Percentiles rank a stretch among this genome's conserved stretches.
These are phyloP conservation scores for Crossaster papposus DNA, from an alignment of 53 echinoderm and acorn worm species.

Conservation along the genomic window DNA sequence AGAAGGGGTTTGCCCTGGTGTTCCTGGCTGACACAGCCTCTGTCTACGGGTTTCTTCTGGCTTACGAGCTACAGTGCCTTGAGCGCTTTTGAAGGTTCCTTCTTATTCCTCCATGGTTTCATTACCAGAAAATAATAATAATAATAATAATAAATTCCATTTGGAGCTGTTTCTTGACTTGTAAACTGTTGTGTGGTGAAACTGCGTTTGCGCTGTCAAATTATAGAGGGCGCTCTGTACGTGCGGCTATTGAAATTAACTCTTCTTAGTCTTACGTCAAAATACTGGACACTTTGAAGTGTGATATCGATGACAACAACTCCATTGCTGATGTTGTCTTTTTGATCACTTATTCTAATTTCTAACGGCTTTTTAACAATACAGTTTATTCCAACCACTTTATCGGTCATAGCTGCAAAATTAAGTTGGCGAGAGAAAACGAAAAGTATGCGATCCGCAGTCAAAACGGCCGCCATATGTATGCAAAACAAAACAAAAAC, in stretches of 20 bases:
- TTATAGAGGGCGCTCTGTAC: not conserved
- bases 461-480: conserved; percentile 36
- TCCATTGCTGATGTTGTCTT: conserved; percentile 58
- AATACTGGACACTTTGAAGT: conserved; percentile 64
- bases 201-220: not conserved
- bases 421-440: not conserved
- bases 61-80: too few relatives aligned
- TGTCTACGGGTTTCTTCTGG: too few relatives aligned
- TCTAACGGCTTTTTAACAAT: conserved; percentile 60
- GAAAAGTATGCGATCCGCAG: not conserved
- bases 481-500: not conserved
- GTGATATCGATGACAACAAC: conserved; percentile 71
- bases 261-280: conserved; percentile 75
- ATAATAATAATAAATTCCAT: too few relatives aligned
- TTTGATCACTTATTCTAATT: conserved; percentile 52
- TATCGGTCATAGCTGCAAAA: conserved; percentile 37
- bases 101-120: too few relatives aligned
- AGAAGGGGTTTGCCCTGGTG: too few relatives aligned
- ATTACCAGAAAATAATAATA: too few relatives aligned
- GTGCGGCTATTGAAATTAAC: not conserved
- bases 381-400: conserved; percentile 35
- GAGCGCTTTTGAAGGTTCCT: too few relatives aligned
- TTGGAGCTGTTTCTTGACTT: too few relatives aligned
- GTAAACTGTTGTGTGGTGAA: too few relatives aligned
- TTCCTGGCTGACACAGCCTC: too few relatives aligned